Percentiles rank a stretch among this genome's conserved stretches.
phyloP scores from a whole-genome alignment of 2,888 invertebrate species.

The Drosophila paracracens region DNA sequence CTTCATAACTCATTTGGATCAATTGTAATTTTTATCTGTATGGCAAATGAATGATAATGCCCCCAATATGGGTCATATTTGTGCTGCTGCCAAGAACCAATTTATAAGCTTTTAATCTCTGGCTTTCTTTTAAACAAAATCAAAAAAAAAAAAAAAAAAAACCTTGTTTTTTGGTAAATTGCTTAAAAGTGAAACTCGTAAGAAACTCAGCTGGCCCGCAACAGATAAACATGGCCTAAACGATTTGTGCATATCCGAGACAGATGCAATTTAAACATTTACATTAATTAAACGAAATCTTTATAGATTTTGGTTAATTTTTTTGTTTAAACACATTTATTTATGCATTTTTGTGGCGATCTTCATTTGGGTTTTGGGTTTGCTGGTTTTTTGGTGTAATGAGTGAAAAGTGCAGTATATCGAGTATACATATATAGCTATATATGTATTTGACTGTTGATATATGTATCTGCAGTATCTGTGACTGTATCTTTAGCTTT shows the following conservation, averaged over 20 bases:
- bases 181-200: constrained; percentile 69
- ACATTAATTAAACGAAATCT: constrained; percentile 52
- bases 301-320: constrained; percentile 53
- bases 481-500: constrained; percentile 64
- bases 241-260: constrained; percentile 38
- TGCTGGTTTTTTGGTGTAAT: constrained; percentile 29
- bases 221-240: constrained; percentile 47
- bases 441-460: constrained; percentile 3
- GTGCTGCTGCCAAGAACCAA: constrained; percentile 41
- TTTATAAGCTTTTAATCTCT: constrained; percentile 37
- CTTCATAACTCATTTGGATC: constrained; percentile 1
- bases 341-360: constrained; percentile 48
- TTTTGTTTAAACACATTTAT: constrained; percentile 50
- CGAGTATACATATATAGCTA: background rate
- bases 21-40: constrained; percentile 30
- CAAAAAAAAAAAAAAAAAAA: background rate
- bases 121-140: constrained; percentile 47
- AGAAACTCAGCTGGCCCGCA: constrained; percentile 5
- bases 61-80: constrained; percentile 66
- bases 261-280: constrained; percentile 44
- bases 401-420: constrained; percentile 19
- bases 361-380: constrained; percentile 10
- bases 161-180: constrained; percentile 11
- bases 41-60: constrained; percentile 52
- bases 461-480: constrained; percentile 21